Percentiles rank a stretch among this genome's conserved stretches.
Conservation (phyloP, 2,113 vertebrate species). For the Calypte anna region DNA sequence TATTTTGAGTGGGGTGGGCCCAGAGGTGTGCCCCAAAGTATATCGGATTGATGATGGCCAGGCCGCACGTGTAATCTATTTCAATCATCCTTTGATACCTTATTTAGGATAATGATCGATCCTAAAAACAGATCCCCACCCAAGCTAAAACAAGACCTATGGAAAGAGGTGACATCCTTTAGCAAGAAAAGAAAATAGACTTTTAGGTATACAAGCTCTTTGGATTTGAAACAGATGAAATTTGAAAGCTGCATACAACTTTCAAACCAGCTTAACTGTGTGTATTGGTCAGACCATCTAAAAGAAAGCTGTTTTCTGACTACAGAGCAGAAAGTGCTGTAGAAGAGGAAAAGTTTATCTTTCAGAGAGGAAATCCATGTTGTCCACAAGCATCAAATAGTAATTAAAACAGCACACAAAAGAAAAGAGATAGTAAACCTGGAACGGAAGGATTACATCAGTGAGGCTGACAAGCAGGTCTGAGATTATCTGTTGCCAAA, state of each 20-base stretch:
- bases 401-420: conserved; percentile 27
- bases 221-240: background rate
- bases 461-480: background rate
- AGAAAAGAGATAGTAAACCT: background rate
- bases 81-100: background rate
- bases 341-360: background rate
- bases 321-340: background rate
- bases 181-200: background rate
- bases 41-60: background rate
- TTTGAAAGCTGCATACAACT: background rate
- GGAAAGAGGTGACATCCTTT: background rate
- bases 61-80: background rate
- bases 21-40: background rate
- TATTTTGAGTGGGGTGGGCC: background rate
- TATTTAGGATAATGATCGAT: background rate
- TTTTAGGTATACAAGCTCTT: background rate
- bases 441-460: background rate
- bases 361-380: background rate
- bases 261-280: background rate
- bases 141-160: background rate
- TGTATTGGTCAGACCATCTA: background rate
- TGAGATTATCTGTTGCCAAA: background rate
- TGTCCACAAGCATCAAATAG: background rate
- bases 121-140: background rate
- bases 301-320: background rate